Percentiles rank a stretch among this genome's conserved stretches.
These are phyloP conservation scores for Glaucomys volans DNA, from an alignment of 2,113 vertebrate species.

Conservation along the genomic window DNA sequence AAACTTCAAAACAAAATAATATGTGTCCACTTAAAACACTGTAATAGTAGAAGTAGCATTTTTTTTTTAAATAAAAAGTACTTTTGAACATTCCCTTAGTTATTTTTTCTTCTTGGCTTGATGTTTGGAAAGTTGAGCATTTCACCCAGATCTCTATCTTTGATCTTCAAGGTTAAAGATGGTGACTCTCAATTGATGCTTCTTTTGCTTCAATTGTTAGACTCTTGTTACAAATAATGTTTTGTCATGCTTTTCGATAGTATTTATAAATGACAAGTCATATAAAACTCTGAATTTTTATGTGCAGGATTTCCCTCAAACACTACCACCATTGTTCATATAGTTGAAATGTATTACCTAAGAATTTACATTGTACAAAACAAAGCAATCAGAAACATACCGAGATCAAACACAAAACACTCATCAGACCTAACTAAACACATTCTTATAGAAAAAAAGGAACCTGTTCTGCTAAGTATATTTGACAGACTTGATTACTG, in stretches of 20 bases:
- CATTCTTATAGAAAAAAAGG: background rate
- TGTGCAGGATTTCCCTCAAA: background rate
- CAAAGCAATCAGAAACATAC: background rate
- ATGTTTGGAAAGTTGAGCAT: background rate
- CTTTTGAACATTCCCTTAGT: background rate
- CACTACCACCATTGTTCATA: background rate
- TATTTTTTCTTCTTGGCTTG: background rate
- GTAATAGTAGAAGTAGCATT: background rate
- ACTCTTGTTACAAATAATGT: background rate
- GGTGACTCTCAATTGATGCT: background rate
- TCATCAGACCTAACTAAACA: background rate
- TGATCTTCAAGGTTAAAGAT: background rate
- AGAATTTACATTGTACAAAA: background rate
- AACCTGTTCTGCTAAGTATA: background rate
- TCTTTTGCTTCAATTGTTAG: background rate
- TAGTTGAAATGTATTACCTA: background rate
- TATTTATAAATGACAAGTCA: background rate
- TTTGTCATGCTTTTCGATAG: background rate
- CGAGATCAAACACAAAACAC: background rate
- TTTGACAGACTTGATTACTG: background rate
- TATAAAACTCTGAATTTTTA: background rate
- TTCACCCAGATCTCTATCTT: background rate
- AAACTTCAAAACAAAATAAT: constrained; percentile 12
- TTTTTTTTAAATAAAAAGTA: background rate
- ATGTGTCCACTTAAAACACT: background rate